A percentile compares a stretch with the other conserved stretches of the same genome.
phyloP scores from a whole-genome alignment of 2,888 invertebrate species.

The Caprella mutica region DNA sequence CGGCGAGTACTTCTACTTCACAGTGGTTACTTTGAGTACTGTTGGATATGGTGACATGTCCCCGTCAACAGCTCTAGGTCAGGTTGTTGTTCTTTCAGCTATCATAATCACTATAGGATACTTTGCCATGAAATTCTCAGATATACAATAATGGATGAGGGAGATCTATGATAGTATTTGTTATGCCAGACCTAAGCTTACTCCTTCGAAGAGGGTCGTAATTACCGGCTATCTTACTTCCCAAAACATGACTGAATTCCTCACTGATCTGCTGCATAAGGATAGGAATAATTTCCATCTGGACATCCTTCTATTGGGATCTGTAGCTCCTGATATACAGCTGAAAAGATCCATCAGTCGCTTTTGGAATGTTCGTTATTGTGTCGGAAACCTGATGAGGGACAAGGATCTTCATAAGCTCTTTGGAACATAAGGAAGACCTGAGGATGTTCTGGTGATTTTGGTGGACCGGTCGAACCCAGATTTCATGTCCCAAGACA shows the following conservation, averaged over 20 bases:
- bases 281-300: constrained; percentile 5
- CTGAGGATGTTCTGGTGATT: not conserved
- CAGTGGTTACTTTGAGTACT: constrained; percentile 4
- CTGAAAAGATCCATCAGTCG: not conserved
- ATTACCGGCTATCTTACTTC: not conserved
- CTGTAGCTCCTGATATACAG: not conserved
- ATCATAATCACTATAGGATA: constrained; percentile 7
- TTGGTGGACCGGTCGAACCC: not conserved
- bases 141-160: not conserved
- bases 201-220: not conserved
- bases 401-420: not conserved
- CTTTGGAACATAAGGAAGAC: not conserved
- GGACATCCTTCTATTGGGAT: not conserved
- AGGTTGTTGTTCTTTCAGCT: not conserved
- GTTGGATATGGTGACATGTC: constrained; percentile 6
- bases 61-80: not conserved
- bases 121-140: not conserved
- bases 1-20: constrained; percentile 7
- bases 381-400: not conserved
- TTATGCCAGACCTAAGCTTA: not conserved
- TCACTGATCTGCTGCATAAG: not conserved
- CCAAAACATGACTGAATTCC: not conserved
- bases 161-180: not conserved
- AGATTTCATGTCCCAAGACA: not conserved
- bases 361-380: constrained; percentile 4